Evolutionary conservation across 2,888 invertebrate species (phyloP).

Genomic region (Eumerus sabulonum): DNA sequence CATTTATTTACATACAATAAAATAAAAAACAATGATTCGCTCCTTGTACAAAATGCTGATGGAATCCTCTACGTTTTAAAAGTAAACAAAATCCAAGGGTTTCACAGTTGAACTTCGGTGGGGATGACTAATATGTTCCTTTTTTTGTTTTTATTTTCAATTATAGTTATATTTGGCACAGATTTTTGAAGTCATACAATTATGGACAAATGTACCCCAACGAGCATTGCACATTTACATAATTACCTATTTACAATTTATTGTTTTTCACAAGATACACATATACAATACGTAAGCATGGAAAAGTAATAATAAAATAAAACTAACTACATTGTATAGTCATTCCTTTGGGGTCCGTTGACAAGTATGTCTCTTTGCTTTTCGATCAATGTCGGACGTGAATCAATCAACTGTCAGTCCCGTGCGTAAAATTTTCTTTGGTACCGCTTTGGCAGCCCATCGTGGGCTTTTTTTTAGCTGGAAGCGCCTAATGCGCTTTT

Average conservation of each 20-base stretch:
- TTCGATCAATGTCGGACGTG: conserved; percentile 27
- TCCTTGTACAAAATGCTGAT: conserved; percentile 34
- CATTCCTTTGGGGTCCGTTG: conserved; percentile 32
- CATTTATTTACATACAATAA: conserved; percentile 63
- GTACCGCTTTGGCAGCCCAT: conserved; percentile 76
- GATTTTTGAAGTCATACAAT: conserved; percentile 61
- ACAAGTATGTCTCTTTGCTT: conserved; percentile 30
- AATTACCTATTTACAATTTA: conserved; percentile 58
- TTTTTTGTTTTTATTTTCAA: conserved; percentile 24
- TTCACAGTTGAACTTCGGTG: conserved; percentile 72
- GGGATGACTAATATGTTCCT: conserved; percentile 72
- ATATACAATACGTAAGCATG: background rate
- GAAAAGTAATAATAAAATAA: conserved; percentile 40
- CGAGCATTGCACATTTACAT: conserved; percentile 62
- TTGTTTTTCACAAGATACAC: conserved; percentile 39
- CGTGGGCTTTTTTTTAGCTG: conserved; percentile 78
- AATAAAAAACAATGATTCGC: conserved; percentile 39
- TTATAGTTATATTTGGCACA: conserved; percentile 58
- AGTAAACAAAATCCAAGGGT: conserved; percentile 35
- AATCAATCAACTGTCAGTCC: conserved; percentile 52
- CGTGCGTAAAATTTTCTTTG: conserved; percentile 77
- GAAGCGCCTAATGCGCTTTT: conserved; percentile 78
- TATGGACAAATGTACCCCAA: conserved; percentile 60
- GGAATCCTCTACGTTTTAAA: conserved; percentile 51
- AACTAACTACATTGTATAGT: conserved; percentile 46